Percentiles rank a stretch among this genome's conserved stretches.
phyloP scores from a whole-genome alignment of 1,140 invertebrate species.

The Acromyrmex echinatior region DNA sequence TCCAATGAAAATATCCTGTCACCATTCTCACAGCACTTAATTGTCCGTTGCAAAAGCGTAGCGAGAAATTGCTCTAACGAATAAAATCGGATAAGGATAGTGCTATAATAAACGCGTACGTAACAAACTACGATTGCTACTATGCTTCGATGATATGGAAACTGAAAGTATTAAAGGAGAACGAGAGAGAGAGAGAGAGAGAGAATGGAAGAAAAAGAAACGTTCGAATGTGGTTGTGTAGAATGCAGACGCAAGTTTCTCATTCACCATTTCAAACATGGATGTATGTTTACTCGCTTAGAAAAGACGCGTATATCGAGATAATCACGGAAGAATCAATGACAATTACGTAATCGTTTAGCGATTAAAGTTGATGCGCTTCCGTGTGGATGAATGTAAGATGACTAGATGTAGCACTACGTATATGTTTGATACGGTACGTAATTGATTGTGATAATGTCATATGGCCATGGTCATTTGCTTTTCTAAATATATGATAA shows the following conservation, averaged over 20 bases:
- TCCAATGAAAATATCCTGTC: slow-evolving; percentile 8
- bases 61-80: neutral
- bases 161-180: slow-evolving; percentile 29
- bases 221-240: neutral
- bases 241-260: neutral
- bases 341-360: slow-evolving; percentile 42
- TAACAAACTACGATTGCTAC: neutral
- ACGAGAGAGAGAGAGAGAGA: neutral
- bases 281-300: neutral
- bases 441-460: slow-evolving; percentile 21
- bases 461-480: neutral
- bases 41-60: neutral
- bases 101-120: neutral
- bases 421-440: neutral
- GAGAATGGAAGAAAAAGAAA: neutral
- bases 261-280: slow-evolving; percentile 14
- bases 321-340: slow-evolving; percentile 41
- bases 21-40: slow-evolving; percentile 48
- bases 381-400: slow-evolving; percentile 25
- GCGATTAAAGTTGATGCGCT: slow-evolving; percentile 38
- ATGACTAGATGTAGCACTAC: neutral
- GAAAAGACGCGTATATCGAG: neutral
- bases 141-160: slow-evolving; percentile 24
- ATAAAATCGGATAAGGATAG: slow-evolving; percentile 6
- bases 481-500: neutral